Evolutionary conservation across 1,140 invertebrate species (phyloP).

Genomic region (Harlomillsia oculata): DNA sequence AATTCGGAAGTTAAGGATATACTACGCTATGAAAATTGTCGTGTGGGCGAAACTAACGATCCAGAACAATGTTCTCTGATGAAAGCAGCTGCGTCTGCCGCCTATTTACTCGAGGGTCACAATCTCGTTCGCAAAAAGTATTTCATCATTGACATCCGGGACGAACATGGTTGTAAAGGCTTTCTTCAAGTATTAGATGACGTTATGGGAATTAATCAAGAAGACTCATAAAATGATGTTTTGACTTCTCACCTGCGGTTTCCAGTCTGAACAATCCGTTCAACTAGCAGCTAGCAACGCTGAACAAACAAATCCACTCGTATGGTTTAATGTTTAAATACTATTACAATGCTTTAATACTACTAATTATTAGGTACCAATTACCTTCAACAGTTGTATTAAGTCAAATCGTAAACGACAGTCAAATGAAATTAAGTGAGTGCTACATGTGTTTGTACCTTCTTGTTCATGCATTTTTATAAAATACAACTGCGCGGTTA

Average conservation of each 20-base stretch:
- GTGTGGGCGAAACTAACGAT: neutral
- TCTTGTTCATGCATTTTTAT: too few species aligned
- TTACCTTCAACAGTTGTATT: too few species aligned
- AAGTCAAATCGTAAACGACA: too few species aligned
- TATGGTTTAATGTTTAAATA: too few species aligned
- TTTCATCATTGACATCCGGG: conserved; percentile 18
- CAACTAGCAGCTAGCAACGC: too few species aligned
- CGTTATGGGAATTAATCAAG: conserved; percentile 20
- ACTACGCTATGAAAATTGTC: conserved; percentile 26
- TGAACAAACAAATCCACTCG: too few species aligned
- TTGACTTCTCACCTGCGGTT: neutral
- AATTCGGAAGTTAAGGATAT: conserved; percentile 28
- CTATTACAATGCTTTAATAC: too few species aligned
- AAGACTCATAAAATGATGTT: neutral
- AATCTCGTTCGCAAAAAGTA: conserved; percentile 23
- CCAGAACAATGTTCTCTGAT: conserved; percentile 7
- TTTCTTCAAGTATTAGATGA: conserved; percentile 20
- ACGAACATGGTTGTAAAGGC: conserved; percentile 15
- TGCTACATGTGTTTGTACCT: too few species aligned
- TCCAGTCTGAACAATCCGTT: too few species aligned
- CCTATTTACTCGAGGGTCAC: conserved; percentile 22
- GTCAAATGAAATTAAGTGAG: too few species aligned
- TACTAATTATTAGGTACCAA: too few species aligned
- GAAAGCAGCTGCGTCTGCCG: conserved; percentile 5
- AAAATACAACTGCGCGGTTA: too few species aligned